Evolutionary conservation across 2,888 invertebrate genomes (phyloP), one percentile per base, ranked within the genome.

Genomic region (Nymphalis polychloros): DNA sequence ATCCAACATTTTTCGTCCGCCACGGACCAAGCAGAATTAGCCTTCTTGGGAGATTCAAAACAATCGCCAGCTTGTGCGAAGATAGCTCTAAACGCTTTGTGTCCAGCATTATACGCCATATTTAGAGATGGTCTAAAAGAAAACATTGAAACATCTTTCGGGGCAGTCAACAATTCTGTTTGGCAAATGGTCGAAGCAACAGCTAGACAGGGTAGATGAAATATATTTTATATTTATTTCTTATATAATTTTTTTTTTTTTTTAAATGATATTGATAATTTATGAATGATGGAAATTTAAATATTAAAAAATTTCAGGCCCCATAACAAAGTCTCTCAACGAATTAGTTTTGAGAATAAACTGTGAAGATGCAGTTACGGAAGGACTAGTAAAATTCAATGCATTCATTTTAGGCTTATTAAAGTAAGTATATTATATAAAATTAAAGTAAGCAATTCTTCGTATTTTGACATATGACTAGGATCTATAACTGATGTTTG

Each of bases 121-220:
- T 94, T 98, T 79, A 95, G 96, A 77, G 97, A 98, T 83, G 98
- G 97, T 2, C 93, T 98, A 23, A 96, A 96, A 82, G 95, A 96
- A 48, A 95, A 94, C 75, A 93, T 97, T 64, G 95, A 96, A 82
- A 97, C 97, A 7, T 95, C 97, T 50, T 97, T 97, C 82, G 97
- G 97, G 53, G 95, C 96, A 20, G 96, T 97, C 63, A 94, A 95
- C 76, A 97, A 97, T 83, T 96, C 97, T 8, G 97, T 97, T 63
- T 98, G 97, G 97, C 96, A 96, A 89, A 96, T 98, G 75, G 96
- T 97, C 7, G 97, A 97, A 88, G 96, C 97, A 48, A 96, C 97
- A 10, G 96, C 97, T 17, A 96, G 97, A 84, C 96, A 96, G 93
- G 97, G 95, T 93, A 84, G 50, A 10, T 50, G 1, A 19, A 50